Conservation (phyloP, 2,113 vertebrate genomes). For the Poecile atricapillus region DNA sequence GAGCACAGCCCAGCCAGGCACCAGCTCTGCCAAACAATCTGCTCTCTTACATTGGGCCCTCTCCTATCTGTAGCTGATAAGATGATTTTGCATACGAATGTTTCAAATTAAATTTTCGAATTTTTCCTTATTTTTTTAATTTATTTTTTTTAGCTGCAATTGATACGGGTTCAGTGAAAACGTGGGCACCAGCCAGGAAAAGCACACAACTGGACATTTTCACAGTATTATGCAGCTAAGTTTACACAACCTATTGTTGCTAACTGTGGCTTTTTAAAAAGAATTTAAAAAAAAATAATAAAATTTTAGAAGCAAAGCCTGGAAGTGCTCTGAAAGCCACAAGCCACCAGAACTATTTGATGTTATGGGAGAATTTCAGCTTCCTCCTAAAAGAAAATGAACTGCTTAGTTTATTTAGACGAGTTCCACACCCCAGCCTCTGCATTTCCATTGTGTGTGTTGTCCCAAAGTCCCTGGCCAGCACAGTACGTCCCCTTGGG, state of each 20-base stretch:
- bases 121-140: background rate
- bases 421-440: background rate
- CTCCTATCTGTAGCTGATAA: background rate
- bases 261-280: background rate
- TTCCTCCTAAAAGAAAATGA: background rate
- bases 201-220: background rate
- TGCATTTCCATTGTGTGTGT: background rate
- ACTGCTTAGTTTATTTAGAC: background rate
- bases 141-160: background rate
- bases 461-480: background rate
- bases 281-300: background rate
- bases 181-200: background rate
- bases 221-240: background rate
- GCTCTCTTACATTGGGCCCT: background rate
- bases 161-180: background rate
- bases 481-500: background rate
- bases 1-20: background rate
- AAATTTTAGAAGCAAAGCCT: background rate
- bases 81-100: background rate
- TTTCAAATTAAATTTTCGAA: background rate
- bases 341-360: background rate
- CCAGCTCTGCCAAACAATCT: background rate
- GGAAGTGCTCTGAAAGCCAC: background rate
- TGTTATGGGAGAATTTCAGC: background rate
- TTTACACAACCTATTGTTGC: background rate